phyloP scores from a whole-genome alignment of 35 echinoderm and acorn worm species.

The Apostichopus japonicus region DNA sequence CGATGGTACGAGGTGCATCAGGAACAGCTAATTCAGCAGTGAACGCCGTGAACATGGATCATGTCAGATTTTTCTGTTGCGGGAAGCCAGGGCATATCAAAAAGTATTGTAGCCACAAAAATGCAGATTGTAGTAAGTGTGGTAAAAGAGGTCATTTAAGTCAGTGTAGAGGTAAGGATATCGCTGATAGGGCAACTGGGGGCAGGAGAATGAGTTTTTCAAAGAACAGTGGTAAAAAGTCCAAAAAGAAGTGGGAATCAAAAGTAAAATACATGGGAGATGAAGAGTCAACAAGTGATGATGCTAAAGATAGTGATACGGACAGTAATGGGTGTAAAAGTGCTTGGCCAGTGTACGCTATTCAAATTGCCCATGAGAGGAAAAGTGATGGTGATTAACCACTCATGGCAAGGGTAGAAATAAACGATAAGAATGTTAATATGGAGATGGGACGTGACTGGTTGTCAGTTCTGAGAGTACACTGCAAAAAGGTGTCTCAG shows the following conservation, averaged over 20 bases:
- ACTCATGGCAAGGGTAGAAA: not conserved
- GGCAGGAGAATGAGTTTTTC: too few relatives aligned
- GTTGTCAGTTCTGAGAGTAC: not conserved
- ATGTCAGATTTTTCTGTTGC: not conserved
- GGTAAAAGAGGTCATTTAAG: not conserved
- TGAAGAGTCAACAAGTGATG: not conserved
- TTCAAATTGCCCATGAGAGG: not conserved
- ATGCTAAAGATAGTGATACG: not conserved
- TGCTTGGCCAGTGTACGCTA: not conserved
- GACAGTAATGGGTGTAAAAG: not conserved
- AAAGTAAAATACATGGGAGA: slow-evolving; percentile 13
- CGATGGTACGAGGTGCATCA: not conserved
- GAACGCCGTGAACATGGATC: too few relatives aligned
- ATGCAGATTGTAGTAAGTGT: not conserved
- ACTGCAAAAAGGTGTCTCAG: not conserved
- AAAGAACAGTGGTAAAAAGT: not conserved
- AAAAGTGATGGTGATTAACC: not conserved
- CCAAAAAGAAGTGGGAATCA: slow-evolving; percentile 14
- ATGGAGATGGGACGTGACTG: slow-evolving; percentile 1
- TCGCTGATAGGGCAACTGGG: too few relatives aligned
- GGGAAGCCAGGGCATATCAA: not conserved
- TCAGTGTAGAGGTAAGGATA: not conserved
- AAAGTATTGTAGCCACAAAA: not conserved
- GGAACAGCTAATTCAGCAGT: too few relatives aligned
- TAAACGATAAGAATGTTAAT: not conserved